Evolutionary conservation across 2,797 vertebrate species (phyloP).

Genomic region (Champsocephalus gunnari): DNA sequence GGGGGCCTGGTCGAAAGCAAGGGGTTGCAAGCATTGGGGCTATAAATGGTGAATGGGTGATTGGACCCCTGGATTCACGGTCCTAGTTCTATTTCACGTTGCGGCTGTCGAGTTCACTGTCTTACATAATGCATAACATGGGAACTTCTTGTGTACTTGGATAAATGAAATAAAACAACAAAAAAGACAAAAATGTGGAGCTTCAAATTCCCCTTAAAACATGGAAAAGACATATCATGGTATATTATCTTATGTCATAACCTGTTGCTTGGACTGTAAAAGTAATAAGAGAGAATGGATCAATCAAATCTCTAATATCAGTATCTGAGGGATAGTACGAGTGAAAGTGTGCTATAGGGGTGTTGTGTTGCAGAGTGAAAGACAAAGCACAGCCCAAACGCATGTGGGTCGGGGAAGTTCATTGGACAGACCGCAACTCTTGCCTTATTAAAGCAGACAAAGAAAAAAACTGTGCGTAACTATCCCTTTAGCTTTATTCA

Average conservation of each 20-base stretch:
- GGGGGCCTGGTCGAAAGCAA: too few species aligned
- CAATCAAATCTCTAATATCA: neutral
- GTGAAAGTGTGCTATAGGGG: neutral
- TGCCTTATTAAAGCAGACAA: neutral
- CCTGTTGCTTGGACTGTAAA: neutral
- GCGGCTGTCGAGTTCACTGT: neutral
- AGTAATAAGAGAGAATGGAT: neutral
- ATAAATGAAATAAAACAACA: too few species aligned
- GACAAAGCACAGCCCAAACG: neutral
- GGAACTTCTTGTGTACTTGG: neutral
- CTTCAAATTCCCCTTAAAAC: too few species aligned
- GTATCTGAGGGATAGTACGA: neutral
- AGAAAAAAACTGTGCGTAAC: neutral
- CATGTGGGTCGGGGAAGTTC: neutral
- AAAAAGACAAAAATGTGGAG: too few species aligned
- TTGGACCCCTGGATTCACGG: too few species aligned
- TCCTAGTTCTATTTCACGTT: too few species aligned
- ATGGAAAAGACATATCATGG: neutral
- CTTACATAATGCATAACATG: neutral
- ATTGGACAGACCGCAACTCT: neutral
- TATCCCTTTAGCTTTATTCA: neutral
- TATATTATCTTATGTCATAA: neutral
- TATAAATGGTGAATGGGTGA: too few species aligned
- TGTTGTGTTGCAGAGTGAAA: conserved; percentile 12
- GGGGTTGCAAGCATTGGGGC: too few species aligned